A percentile compares a stretch with the other conserved stretches of the same genome.
Conservation (phyloP, 2,797 vertebrate species). For the Philypnodon macrostomus region DNA sequence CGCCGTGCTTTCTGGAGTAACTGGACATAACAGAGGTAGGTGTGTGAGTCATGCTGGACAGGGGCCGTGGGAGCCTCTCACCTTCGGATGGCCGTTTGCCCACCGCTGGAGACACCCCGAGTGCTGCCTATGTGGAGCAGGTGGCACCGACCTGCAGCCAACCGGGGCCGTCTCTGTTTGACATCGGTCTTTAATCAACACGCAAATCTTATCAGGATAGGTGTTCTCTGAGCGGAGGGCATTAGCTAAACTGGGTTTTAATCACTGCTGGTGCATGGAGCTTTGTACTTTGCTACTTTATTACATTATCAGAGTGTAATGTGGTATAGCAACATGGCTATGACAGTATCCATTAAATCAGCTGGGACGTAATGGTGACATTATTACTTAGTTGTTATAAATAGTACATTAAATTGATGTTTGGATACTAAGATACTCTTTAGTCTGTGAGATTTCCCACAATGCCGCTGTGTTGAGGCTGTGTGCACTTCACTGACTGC, state of each 20-base stretch:
- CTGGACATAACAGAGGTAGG: conserved; percentile 27
- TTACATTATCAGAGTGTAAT: not conserved
- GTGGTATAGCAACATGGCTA: not conserved
- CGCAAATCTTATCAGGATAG: conserved; percentile 36
- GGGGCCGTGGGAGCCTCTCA: conserved; percentile 61
- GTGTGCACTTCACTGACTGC: conserved; percentile 15
- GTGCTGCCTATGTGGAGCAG: conserved; percentile 55
- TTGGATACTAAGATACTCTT: conserved; percentile 7
- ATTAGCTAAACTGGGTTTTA: conserved; percentile 30
- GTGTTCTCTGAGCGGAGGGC: conserved; percentile 15
- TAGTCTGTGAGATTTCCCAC: not conserved
- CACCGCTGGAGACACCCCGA: conserved; percentile 47
- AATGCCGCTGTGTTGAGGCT: conserved; percentile 24
- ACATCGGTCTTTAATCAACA: conserved; percentile 40
- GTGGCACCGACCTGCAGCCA: conserved; percentile 53
- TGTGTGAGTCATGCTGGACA: conserved; percentile 62
- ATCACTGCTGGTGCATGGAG: conserved; percentile 31
- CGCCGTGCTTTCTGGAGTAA: conserved; percentile 49
- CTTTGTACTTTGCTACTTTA: not conserved
- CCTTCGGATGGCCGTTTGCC: conserved; percentile 65
- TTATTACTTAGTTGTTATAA: not conserved
- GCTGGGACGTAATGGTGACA: too few species aligned
- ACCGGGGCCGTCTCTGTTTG: conserved; percentile 45
- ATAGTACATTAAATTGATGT: not conserved
- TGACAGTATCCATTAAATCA: too few species aligned